Evolutionary conservation across 2,888 invertebrate species (phyloP), one percentile per base, ranked within the genome.

Genomic region (Nysson spinosus): DNA sequence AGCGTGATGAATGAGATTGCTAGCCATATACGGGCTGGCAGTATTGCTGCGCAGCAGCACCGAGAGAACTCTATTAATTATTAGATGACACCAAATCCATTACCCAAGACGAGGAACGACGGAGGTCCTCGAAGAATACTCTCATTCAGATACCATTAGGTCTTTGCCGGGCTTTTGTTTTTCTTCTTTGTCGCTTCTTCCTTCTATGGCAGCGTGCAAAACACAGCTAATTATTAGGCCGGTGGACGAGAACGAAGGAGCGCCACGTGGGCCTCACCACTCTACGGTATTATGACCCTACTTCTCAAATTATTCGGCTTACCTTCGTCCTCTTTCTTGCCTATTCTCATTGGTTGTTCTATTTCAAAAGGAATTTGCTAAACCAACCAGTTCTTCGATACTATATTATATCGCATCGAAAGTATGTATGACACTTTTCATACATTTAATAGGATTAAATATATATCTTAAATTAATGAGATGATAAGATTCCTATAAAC

Each of bases 11-110:
- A 86, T 85, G 84, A 79, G 81, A 79, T 75, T 79, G 74, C 69
- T 70, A 58, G 61, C 65, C 69, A 66, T 75, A 57, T 69, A 68
- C 55, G 17, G 32, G 20, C 43, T 32, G 51, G 51, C 51, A 44
- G 40, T 32, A 28, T 55, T 58, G 54, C 61, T 37, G 57, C 66
- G 54, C 43, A 44, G 64, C 62, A 65, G 62, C 64, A 34, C 34
- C 76, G 60, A 60, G 69, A 81, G 82, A 83, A 84, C 85, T 85
- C 86, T 84, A 86, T 86, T 85, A 86, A 86, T 86, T 85, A 86
- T 85, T 80, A 80, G 86, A 86, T 82, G 85, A 86, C 86, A 84
- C 83, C 82, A 81, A 84, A 86, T 85, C 85, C 85, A 86, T 86
- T 85, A 85, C 80, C 73, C 74, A 72, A 64, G 81, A 81, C 75